phyloP scores from a whole-genome alignment of 2,113 vertebrate genomes.

The Sinocyclocheilus maitianheensis region DNA sequence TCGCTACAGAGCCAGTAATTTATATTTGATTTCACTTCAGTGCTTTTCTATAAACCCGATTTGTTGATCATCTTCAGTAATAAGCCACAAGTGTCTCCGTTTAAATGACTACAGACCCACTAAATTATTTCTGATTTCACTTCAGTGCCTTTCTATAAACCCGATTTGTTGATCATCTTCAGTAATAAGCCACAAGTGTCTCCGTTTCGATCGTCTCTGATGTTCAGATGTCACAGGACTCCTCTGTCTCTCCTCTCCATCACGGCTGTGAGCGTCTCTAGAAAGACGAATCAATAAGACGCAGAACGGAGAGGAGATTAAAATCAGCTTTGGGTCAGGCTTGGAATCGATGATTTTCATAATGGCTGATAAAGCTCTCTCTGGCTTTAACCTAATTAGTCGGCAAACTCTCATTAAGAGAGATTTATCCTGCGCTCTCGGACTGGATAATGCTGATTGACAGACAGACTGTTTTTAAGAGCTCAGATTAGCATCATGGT shows the following conservation, averaged over 20 bases:
- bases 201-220: not conserved
- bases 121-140: not conserved
- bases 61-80: not conserved
- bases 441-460: constrained; percentile 65
- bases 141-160: not conserved
- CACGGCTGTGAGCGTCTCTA: constrained; percentile 1
- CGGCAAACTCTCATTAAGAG: constrained; percentile 55
- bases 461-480: constrained; percentile 63
- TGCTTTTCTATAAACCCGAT: not conserved
- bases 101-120: not conserved
- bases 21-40: not conserved
- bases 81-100: no score
- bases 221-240: not conserved
- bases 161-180: not conserved
- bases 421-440: constrained; percentile 53
- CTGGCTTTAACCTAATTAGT: constrained; percentile 62
- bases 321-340: constrained; percentile 62
- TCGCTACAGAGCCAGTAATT: not conserved
- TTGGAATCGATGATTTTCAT: constrained; percentile 63
- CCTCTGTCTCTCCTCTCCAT: not conserved
- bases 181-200: not conserved
- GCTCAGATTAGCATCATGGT: constrained; percentile 36
- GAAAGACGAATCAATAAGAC: constrained; percentile 59
- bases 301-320: constrained; percentile 62
- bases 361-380: constrained; percentile 65